Evolutionary conservation across 2,113 vertebrate genomes (phyloP).

Genomic region (Zosterops lateralis): DNA sequence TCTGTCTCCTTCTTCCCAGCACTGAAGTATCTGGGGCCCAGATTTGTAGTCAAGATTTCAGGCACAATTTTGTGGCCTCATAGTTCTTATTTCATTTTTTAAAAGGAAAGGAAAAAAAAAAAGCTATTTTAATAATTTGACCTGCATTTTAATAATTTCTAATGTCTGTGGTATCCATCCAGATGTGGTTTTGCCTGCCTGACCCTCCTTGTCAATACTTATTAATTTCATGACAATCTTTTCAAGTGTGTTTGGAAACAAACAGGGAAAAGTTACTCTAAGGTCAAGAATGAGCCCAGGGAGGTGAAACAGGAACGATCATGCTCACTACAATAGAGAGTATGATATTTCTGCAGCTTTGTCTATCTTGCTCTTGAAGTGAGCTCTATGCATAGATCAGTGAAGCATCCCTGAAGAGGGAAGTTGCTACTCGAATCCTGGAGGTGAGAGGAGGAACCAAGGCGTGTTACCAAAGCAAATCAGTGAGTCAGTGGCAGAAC

Average conservation of each 20-base stretch:
- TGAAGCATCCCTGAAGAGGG: background rate
- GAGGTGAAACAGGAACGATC: background rate
- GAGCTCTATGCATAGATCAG: background rate
- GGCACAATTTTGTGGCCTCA: constrained; percentile 12
- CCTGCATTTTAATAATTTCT: constrained; percentile 12
- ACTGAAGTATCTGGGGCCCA: constrained; percentile 15
- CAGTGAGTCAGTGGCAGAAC: background rate
- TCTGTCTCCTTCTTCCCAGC: background rate
- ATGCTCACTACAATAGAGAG: background rate
- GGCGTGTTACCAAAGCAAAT: fast-evolving
- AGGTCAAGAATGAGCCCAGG: constrained; percentile 40
- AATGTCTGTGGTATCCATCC: constrained; percentile 24
- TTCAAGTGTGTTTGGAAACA: constrained; percentile 56
- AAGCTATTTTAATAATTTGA: constrained; percentile 21
- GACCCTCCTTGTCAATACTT: constrained; percentile 54
- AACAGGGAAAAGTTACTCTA: constrained; percentile 45
- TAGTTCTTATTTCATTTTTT: background rate
- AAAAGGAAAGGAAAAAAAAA: background rate
- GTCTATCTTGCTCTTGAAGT: background rate
- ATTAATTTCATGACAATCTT: constrained; percentile 57
- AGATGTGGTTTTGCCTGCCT: constrained; percentile 46
- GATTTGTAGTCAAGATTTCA: constrained; percentile 14
- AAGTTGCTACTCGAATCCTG: background rate
- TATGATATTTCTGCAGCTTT: background rate
- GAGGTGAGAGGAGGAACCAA: background rate